Evolutionary conservation across 2,888 invertebrate species (phyloP).

Genomic region (Meteorus colon): DNA sequence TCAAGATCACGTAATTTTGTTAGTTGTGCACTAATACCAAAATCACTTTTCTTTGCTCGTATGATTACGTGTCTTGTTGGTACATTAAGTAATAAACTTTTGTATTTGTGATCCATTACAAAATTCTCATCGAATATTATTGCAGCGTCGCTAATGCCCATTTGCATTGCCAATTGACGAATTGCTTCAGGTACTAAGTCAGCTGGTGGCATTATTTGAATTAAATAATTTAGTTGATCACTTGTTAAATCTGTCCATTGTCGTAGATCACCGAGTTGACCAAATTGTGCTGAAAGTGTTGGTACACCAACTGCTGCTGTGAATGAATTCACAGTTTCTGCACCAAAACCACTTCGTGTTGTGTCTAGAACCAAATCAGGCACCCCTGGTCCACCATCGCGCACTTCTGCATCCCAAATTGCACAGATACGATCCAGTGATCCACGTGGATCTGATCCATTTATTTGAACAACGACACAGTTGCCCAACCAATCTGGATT

Average conservation of each 20-base stretch:
- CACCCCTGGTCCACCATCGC: constrained; percentile 77
- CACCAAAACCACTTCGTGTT: constrained; percentile 86
- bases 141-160: constrained; percentile 90
- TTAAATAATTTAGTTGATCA: constrained; percentile 83
- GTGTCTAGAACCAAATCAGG: constrained; percentile 89
- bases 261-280: constrained; percentile 86
- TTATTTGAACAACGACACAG: constrained; percentile 59
- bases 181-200: constrained; percentile 90
- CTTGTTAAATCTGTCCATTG: constrained; percentile 86
- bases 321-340: constrained; percentile 90
- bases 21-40: constrained; percentile 79
- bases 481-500: constrained; percentile 60
- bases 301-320: constrained; percentile 86
- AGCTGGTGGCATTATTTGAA: constrained; percentile 90
- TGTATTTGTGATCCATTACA: constrained; percentile 95
- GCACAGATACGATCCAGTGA: constrained; percentile 62
- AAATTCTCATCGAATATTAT: constrained; percentile 92
- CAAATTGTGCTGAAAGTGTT: constrained; percentile 89
- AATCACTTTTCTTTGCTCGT: constrained; percentile 72
- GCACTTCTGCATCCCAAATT: constrained; percentile 60
- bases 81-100: constrained; percentile 90
- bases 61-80: constrained; percentile 93
- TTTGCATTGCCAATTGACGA: constrained; percentile 84
- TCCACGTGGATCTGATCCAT: constrained; percentile 58
- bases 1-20: constrained; percentile 85